Evolutionary conservation across 2,888 invertebrate species (phyloP), one percentile per base, ranked within the genome.

Genomic region (Hydriomena furcata): DNA sequence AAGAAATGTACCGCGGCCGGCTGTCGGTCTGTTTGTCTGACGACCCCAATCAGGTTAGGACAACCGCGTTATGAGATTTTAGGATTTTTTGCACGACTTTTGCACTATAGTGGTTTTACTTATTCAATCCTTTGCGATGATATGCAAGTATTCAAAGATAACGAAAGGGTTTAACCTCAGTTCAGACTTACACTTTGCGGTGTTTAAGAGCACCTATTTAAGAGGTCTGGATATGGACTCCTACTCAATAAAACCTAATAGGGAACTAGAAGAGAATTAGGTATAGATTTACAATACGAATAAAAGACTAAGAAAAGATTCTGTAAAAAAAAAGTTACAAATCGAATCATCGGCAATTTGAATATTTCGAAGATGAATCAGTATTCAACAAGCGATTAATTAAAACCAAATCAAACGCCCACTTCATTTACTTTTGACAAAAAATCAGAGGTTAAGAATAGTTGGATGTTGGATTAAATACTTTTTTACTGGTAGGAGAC

Each of bases 1-100:
- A 87, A 88, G 88, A 88, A 86, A 81, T 81, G 68, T 68, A 60
- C 65, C 43, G 44, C 55, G 65, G 54, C 52, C 54, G 65, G 49
- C 24, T 64, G 67, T 66, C 58, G 61, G 71, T 65, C 51, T 64
- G 68, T 66, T 43, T 70, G 66, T 57, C 54, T 30, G 52, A 52
- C 68, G 59, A 73, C 75, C 71, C 76, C 73, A 73, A 77, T 76
- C 79, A 74, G 40, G 41, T 53, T 53, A 35, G 20, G 31, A 27
- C 31, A 28, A 37, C 46, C 31, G 36, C 36, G 44, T 34, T 44
- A 47, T 47, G n/a, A 42, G 37, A 38, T 43, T 41, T 46, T 8
- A 8, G 10, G 23, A 32, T 37, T 37, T 47, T 23, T 28, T 11
- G 8, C 12, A 23, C 5, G n/a, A n/a, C 7, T 37, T 49, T 43